phyloP scores from a whole-genome alignment of 2,888 invertebrate species.

The Lasioglossum malachurum region DNA sequence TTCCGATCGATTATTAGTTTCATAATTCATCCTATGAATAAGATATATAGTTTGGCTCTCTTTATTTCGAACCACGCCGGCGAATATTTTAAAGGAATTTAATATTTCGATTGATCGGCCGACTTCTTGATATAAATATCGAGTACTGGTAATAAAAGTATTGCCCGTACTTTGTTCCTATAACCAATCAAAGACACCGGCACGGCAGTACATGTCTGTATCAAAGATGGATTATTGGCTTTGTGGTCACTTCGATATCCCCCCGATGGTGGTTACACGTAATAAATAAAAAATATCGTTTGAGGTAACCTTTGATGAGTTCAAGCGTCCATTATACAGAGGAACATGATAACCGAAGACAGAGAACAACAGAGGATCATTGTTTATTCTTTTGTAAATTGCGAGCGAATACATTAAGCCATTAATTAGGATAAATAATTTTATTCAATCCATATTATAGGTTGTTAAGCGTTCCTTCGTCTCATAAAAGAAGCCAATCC shows the following conservation, averaged over 20 bases:
- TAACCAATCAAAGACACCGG: conserved; percentile 50
- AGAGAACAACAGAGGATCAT: conserved; percentile 20
- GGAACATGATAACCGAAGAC: conserved; percentile 5
- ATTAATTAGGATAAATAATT: conserved; percentile 25
- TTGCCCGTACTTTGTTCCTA: conserved; percentile 51
- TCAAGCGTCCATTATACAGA: conserved; percentile 39
- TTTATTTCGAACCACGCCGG: conserved; percentile 31
- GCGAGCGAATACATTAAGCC: background rate
- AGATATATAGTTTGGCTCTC: conserved; percentile 34
- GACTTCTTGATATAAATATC: conserved; percentile 42
- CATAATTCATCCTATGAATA: conserved; percentile 49
- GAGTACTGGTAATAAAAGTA: conserved; percentile 49
- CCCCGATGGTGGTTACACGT: conserved; percentile 42
- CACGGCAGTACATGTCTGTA: conserved; percentile 43
- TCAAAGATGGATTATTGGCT: conserved; percentile 59
- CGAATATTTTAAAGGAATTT: conserved; percentile 59
- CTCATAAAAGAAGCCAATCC: background rate
- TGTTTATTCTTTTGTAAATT: conserved; percentile 8
- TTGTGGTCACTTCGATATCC: conserved; percentile 60
- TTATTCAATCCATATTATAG: background rate
- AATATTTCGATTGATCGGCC: conserved; percentile 64
- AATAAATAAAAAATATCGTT: conserved; percentile 45
- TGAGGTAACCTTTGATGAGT: conserved; percentile 30
- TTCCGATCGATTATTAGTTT: conserved; percentile 63
- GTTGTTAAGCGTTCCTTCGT: background rate